phyloP scores from a whole-genome alignment of 2,888 invertebrate species.

The Brachyptera risi region DNA sequence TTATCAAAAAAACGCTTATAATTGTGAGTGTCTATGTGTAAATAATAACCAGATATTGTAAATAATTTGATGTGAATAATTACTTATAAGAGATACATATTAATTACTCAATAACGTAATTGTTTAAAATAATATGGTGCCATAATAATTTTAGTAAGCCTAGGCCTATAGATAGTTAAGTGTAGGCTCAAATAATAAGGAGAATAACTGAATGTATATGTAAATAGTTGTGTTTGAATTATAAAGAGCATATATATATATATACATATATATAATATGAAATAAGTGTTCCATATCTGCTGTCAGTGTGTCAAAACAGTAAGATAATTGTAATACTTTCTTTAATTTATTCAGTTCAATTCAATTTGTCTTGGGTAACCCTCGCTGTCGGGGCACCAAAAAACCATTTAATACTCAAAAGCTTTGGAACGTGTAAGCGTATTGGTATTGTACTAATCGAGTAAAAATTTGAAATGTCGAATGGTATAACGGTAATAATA shows the following conservation, averaged over 20 bases:
- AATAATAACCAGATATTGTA: background rate
- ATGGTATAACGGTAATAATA: too few relatives aligned
- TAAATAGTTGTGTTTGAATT: too few relatives aligned
- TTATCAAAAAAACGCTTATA: constrained; percentile 3
- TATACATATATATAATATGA: too few relatives aligned
- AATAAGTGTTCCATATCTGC: too few relatives aligned
- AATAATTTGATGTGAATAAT: constrained; percentile 9
- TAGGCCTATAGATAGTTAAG: background rate
- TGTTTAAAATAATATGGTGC: constrained; percentile 2
- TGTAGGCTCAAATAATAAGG: background rate
- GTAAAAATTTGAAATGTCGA: background rate
- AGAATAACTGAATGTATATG: too few relatives aligned
- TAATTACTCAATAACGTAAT: background rate
- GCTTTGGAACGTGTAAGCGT: background rate
- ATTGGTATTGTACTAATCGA: background rate
- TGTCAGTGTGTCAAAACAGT: too few relatives aligned
- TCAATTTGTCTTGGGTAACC: too few relatives aligned
- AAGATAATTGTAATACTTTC: too few relatives aligned
- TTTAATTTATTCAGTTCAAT: too few relatives aligned
- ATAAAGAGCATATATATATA: too few relatives aligned
- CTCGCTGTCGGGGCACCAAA: too few relatives aligned
- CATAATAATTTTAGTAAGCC: background rate
- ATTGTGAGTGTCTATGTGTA: background rate
- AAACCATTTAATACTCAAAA: background rate
- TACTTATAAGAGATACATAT: background rate